Conservation (phyloP, 1,140 invertebrate species). For the Ostrea edulis region DNA sequence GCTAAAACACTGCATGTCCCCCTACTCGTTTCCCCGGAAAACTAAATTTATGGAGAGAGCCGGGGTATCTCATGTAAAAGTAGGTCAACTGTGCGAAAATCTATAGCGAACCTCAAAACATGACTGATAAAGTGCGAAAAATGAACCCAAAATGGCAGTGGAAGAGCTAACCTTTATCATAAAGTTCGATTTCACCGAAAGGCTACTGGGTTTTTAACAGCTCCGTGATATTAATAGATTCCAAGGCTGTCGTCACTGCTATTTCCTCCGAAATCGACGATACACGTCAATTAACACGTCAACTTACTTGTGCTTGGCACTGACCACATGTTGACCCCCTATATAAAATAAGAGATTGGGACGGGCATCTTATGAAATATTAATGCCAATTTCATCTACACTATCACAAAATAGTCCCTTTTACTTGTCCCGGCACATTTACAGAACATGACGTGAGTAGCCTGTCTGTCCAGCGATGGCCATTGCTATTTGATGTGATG, state of each 20-base stretch:
- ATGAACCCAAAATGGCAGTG: too few species aligned
- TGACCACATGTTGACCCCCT: neutral
- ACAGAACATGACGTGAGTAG: neutral
- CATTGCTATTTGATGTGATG: neutral
- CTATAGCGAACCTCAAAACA: too few species aligned
- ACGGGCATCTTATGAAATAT: neutral
- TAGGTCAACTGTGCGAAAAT: too few species aligned
- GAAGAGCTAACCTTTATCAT: too few species aligned
- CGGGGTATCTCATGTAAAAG: too few species aligned
- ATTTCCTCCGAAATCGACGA: neutral
- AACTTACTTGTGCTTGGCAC: neutral
- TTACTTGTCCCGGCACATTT: constrained; percentile 6
- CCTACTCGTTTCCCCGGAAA: too few species aligned
- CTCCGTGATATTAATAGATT: neutral
- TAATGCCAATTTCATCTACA: neutral
- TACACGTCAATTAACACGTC: neutral
- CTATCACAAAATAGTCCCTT: neutral
- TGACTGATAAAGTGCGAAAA: too few species aligned
- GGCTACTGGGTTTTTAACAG: too few species aligned
- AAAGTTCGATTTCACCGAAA: too few species aligned
- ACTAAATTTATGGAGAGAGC: too few species aligned
- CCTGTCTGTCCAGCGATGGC: neutral
- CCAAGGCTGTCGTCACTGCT: neutral
- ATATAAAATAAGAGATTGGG: neutral
- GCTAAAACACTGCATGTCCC: too few species aligned